Percentiles rank a stretch among this genome's conserved stretches.
phyloP scores from a whole-genome alignment of 2,113 vertebrate genomes.

The Ibidorhyncha struthersii region DNA sequence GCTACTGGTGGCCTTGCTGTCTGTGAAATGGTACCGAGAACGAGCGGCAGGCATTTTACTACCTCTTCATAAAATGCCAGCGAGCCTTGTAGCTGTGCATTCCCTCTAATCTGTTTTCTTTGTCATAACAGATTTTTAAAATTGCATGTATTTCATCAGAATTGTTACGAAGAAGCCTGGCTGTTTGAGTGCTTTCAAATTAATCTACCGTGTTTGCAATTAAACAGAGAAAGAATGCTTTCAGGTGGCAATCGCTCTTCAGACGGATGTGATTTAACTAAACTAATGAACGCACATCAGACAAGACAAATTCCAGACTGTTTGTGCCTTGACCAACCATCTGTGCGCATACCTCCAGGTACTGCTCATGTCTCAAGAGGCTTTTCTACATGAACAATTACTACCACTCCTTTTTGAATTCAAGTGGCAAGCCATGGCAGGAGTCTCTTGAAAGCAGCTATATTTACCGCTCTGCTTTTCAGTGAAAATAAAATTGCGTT shows the following conservation, averaged over 20 bases:
- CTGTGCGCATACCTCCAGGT: conserved; percentile 82
- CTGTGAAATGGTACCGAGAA: neutral
- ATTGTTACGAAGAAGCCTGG: neutral
- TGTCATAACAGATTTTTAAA: neutral
- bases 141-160: neutral
- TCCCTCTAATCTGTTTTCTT: neutral
- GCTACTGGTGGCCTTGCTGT: neutral
- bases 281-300: conserved; percentile 78
- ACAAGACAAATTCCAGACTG: conserved; percentile 83
- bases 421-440: conserved; percentile 74
- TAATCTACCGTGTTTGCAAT: conserved; percentile 59
- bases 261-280: conserved; percentile 76
- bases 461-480: conserved; percentile 27
- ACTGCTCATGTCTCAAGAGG: conserved; percentile 82
- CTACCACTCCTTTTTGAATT: conserved; percentile 64
- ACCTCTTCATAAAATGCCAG: neutral
- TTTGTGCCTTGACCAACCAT: conserved; percentile 81
- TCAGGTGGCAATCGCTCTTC: conserved; percentile 63
- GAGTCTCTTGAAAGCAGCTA: conserved; percentile 51
- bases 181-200: conserved; percentile 52
- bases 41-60: neutral
- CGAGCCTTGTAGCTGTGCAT: neutral
- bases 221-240: conserved; percentile 60
- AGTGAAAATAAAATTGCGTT: neutral
- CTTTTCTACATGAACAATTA: conserved; percentile 77